phyloP scores from a whole-genome alignment of 2,113 vertebrate species.

The Seriola quinqueradiata region DNA sequence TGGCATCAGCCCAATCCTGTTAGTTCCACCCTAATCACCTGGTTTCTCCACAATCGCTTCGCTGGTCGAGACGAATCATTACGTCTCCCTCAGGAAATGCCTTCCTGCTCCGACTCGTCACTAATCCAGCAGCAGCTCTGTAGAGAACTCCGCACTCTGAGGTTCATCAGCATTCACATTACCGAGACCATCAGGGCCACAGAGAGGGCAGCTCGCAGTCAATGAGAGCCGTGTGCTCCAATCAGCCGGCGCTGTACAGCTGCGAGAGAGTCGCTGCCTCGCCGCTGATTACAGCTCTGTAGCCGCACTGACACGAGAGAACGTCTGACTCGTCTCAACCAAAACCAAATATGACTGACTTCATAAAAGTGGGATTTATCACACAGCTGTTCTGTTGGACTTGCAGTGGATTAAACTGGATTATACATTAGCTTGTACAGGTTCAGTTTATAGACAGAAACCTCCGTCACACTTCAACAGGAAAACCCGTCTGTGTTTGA shows the following conservation, averaged over 20 bases:
- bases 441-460: no score
- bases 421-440: background rate
- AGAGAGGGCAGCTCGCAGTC: constrained; percentile 1
- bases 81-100: constrained; percentile 39
- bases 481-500: background rate
- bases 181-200: background rate
- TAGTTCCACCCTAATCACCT: constrained; percentile 70
- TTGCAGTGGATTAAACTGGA: background rate
- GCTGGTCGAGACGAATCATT: constrained; percentile 35
- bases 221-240: background rate
- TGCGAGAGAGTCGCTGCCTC: background rate
- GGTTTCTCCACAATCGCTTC: constrained; percentile 43
- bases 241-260: background rate
- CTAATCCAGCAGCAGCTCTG: constrained; percentile 13
- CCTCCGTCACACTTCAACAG: no score
- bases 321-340: background rate
- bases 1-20: constrained; percentile 51
- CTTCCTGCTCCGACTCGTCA: constrained; percentile 16
- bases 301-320: background rate
- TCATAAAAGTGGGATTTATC: background rate
- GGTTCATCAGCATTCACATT: constrained; percentile 15
- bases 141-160: background rate
- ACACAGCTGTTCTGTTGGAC: background rate
- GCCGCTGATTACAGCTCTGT: background rate
- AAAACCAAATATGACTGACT: background rate